Base-by-base conservation (phyloP, 2,113 vertebrate genomes). In the Proterorhinus semilunaris region DNA sequence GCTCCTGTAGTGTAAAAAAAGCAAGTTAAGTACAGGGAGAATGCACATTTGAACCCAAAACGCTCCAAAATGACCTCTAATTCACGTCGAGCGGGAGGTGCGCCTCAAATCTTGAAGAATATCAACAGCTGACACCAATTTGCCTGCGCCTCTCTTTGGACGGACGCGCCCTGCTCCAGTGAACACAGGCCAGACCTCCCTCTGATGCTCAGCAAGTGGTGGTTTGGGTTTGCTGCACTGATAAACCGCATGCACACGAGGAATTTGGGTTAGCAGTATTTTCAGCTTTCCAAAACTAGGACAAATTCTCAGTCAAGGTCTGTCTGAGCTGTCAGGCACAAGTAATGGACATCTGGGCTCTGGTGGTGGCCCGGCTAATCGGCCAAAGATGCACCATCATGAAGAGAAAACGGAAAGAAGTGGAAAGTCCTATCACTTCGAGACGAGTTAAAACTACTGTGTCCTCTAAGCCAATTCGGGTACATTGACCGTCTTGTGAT, bases 81-180 rank as follows among this genome's bases (percentile, higher is more conserved):
- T 50, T 48, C 12, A 15, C n/a, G 17, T 54, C 15, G 27, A 45
- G 46, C 66, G 51, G 10, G 75, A 78, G 76, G 81, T 76, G 69
- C 78, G 89, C 86, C 88, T 89, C 74, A 83, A 81, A 66, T 80
- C 16, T 68, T 69, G 48, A 50, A 79, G 85, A 84, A 79, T 78
- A 66, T 70, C 78, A 88, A 86, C 89, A 91, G 79, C 78, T 93
- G 92, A 91, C 86, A 69, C 74, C 83, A 91, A 90, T 94, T 86
- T 88, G 73, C 71, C 81, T 74, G 74, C 80, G 72, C 65, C 83
- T 87, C 84, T 82, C 87, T 63, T 87, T 85, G 84, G 87, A 78
- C 75, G 64, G 74, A 78, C 72, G 86, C 71, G 46, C 76, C 64
- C 71, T 75, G 85, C 81, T 71, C 83, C 86, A 84, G 79, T 78